Evolutionary conservation across 1,140 invertebrate genomes (phyloP).

Genomic region (Eufriesea mexicana): DNA sequence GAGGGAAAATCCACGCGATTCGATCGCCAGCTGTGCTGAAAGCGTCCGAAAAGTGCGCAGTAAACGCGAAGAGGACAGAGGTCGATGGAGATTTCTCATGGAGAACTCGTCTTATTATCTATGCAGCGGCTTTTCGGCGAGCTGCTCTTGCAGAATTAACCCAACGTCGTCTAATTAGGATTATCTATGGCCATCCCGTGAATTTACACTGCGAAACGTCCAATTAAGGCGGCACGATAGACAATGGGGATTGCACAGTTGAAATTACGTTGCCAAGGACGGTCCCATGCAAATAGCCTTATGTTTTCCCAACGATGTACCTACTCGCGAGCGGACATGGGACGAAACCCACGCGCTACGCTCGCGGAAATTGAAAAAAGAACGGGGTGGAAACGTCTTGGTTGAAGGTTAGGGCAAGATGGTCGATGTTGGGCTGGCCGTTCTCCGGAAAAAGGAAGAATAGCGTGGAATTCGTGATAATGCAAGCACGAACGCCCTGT

Average conservation of each 20-base stretch:
- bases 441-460: neutral
- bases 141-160: slow-evolving; percentile 40
- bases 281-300: slow-evolving; percentile 42
- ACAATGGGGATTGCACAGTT: slow-evolving; percentile 52
- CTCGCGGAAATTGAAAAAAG: slow-evolving; percentile 21
- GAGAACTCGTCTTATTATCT: slow-evolving; percentile 6
- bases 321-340: neutral
- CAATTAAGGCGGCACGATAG: slow-evolving; percentile 61
- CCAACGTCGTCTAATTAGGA: slow-evolving; percentile 64
- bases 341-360: too few species aligned
- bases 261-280: slow-evolving; percentile 45
- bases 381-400: neutral
- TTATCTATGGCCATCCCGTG: slow-evolving; percentile 57
- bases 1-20: too few species aligned
- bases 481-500: neutral
- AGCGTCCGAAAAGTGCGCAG: too few species aligned
- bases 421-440: neutral
- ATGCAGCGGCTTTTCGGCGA: slow-evolving; percentile 19
- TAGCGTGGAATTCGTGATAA: slow-evolving; percentile 9
- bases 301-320: slow-evolving; percentile 8
- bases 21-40: too few species aligned
- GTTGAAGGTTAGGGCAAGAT: slow-evolving; percentile 28
- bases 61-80: too few species aligned
- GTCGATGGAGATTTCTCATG: neutral
- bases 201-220: slow-evolving; percentile 66